Evolutionary conservation across 2,888 invertebrate genomes (phyloP).

Genomic region (Campaea margaritaria): DNA sequence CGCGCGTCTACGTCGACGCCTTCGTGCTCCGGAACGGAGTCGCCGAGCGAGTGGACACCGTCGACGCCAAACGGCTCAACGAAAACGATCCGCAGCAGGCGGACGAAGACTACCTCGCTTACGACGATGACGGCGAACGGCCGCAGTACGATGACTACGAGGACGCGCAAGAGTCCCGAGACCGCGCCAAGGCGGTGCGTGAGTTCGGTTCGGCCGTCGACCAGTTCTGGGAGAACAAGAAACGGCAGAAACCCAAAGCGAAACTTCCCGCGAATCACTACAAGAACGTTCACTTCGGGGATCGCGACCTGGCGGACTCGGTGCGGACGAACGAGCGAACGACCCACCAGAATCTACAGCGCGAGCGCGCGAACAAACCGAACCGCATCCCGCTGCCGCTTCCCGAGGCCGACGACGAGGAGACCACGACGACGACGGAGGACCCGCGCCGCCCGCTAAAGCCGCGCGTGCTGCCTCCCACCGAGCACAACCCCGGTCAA

Average conservation of each 20-base stretch:
- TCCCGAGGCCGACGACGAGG: constrained; percentile 61
- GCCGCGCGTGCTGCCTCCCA: constrained; percentile 78
- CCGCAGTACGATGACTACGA: constrained; percentile 72
- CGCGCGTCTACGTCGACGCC: constrained; percentile 78
- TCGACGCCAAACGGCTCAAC: constrained; percentile 63
- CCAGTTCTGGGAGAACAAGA: constrained; percentile 74
- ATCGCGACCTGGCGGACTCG: constrained; percentile 62
- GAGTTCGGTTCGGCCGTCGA: constrained; percentile 74
- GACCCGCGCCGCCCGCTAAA: constrained; percentile 70
- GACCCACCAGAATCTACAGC: constrained; percentile 60
- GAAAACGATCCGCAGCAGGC: constrained; percentile 47
- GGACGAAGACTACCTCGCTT: constrained; percentile 67
- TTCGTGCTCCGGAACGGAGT: constrained; percentile 77
- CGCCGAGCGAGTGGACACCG: constrained; percentile 68
- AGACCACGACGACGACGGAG: constrained; percentile 76
- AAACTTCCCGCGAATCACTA: constrained; percentile 65
- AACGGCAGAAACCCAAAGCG: constrained; percentile 50
- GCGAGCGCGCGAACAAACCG: constrained; percentile 50
- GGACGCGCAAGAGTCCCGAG: constrained; percentile 72
- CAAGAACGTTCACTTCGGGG: constrained; percentile 76
- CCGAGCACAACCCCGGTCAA: constrained; percentile 79
- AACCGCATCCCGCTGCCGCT: constrained; percentile 56
- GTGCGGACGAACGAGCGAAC: constrained; percentile 48
- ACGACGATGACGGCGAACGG: constrained; percentile 60
- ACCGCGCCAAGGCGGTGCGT: constrained; percentile 63